Conservation (phyloP, 2,113 vertebrate genomes). For the Eolophus roseicapilla region DNA sequence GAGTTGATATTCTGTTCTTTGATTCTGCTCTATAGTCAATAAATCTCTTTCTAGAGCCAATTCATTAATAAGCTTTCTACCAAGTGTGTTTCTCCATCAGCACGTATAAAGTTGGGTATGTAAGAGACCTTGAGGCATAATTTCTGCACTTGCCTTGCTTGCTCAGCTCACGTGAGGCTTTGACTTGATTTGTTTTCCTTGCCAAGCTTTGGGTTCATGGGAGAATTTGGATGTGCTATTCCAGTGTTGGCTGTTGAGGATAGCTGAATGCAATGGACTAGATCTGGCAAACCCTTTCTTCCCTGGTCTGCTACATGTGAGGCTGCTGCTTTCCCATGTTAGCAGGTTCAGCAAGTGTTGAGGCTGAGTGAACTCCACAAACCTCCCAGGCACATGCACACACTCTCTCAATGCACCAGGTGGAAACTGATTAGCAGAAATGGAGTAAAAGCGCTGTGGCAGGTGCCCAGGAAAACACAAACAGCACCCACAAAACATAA, state of each 20-base stretch:
- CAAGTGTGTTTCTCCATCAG: neutral
- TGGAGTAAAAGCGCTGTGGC: accelerated
- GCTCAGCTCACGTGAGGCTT: neutral
- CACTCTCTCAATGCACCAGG: accelerated
- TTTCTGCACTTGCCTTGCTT: neutral
- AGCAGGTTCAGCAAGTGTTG: neutral
- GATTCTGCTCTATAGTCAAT: neutral
- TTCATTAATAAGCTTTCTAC: neutral
- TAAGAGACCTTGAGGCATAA: neutral
- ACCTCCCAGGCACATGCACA: accelerated
- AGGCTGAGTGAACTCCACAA: neutral
- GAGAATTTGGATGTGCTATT: neutral
- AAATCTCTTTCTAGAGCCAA: neutral
- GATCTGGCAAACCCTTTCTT: neutral
- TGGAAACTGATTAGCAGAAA: neutral
- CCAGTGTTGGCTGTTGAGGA: neutral
- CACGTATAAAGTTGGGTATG: accelerated
- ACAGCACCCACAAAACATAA: accelerated
- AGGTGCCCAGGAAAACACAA: neutral
- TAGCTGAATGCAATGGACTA: neutral
- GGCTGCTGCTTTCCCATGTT: neutral
- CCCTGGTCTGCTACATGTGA: neutral
- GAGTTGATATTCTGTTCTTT: neutral
- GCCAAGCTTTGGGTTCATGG: neutral
- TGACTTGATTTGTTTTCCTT: neutral